These are phyloP conservation scores for Pelobates cultripes DNA, from an alignment of 2,797 vertebrate genomes.

Conservation along the genomic window DNA sequence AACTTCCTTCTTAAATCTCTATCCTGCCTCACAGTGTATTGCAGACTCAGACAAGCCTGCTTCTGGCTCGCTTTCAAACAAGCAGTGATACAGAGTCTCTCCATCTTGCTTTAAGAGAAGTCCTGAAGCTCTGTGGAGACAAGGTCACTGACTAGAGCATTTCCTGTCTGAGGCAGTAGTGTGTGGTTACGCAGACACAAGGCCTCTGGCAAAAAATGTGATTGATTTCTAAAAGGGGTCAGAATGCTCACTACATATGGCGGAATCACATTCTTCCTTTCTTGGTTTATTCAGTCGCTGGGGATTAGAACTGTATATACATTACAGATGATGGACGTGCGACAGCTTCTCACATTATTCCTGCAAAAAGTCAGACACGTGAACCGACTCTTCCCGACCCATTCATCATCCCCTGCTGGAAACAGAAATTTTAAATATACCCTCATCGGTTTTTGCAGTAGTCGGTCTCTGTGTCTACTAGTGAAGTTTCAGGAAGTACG, in stretches of 20 bases:
- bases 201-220: conserved; percentile 64
- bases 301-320: conserved; percentile 60
- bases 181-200: conserved; percentile 63
- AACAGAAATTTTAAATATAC: too few relatives aligned
- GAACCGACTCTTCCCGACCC: not conserved
- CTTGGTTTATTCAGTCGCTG: conserved; percentile 61
- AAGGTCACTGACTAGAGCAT: conserved; percentile 70
- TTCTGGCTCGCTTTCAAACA: conserved; percentile 24
- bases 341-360: conserved; percentile 59
- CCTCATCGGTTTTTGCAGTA: too few relatives aligned
- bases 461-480: too few relatives aligned
- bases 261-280: conserved; percentile 62
- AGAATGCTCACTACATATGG: conserved; percentile 56
- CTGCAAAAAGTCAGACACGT: not conserved
- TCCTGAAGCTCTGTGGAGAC: conserved; percentile 64
- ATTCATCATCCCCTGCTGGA: too few relatives aligned
- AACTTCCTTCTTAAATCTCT: too few relatives aligned
- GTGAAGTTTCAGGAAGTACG: too few relatives aligned
- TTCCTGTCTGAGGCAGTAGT: conserved; percentile 70
- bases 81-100: conserved; percentile 23
- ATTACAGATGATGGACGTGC: conserved; percentile 60
- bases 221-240: conserved; percentile 61
- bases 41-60: not conserved
- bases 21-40: not conserved
- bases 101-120: conserved; percentile 48